These are phyloP conservation scores for Falco punctatus DNA, from an alignment of 2,113 vertebrate species.

Conservation along the genomic window DNA sequence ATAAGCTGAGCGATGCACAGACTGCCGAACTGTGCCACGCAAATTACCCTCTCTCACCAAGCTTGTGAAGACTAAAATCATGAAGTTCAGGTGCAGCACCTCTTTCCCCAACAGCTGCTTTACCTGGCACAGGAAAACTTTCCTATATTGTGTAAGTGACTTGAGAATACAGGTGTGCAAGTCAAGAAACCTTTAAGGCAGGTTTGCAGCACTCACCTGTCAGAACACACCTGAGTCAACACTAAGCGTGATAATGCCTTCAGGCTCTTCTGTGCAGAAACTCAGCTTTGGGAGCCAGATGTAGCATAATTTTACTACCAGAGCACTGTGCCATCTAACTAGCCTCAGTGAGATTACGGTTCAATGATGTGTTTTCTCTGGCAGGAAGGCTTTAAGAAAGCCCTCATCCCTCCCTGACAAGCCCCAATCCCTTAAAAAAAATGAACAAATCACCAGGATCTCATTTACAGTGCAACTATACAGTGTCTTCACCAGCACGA, in stretches of 20 bases:
- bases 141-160: neutral
- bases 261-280: neutral
- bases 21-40: accelerated
- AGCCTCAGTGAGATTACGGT: neutral
- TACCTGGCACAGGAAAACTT: neutral
- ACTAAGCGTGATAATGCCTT: accelerated
- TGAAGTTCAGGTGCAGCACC: neutral
- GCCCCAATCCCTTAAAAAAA: neutral
- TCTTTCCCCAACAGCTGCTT: neutral
- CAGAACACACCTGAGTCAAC: neutral
- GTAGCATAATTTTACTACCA: neutral
- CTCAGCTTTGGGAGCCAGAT: neutral
- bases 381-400: neutral
- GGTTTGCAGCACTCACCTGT: neutral
- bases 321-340: neutral
- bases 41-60: neutral
- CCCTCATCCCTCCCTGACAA: neutral
- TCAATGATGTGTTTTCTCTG: neutral
- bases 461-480: neutral
- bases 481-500: neutral
- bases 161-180: neutral
- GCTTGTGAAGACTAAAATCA: neutral
- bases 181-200: neutral
- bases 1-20: neutral
- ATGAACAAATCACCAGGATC: neutral